Evolutionary conservation across 2,888 invertebrate genomes (phyloP), one percentile per base, ranked within the genome.

Genomic region (Yponomeuta plumbellus): DNA sequence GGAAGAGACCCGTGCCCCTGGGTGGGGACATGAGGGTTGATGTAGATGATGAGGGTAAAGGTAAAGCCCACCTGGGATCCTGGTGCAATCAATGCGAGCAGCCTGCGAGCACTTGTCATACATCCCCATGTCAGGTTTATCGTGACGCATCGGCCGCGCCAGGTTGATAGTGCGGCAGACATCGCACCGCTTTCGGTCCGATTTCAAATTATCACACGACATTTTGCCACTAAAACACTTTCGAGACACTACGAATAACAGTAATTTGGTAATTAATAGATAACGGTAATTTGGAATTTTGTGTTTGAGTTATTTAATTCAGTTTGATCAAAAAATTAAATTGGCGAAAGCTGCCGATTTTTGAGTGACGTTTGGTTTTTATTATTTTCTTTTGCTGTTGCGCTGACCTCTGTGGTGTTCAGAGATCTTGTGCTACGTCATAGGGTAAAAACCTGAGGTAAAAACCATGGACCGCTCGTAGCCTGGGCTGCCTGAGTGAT

Each of bases 111-210:
- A 88, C 75, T 88, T 89, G 11, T 88, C 86, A 67, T 86, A 84
- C 52, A 87, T 75, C 68, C 86, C 84, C 88, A 90, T 88, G 68
- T 88, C 80, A 1, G 88, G 87, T 61, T 88, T 88, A 0, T 81
- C 76, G 0, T 79, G 78, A 6, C 79, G 78, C 1, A 76, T 71
- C 21, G 81, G 77, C 61, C 84, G 85, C 0, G 90, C 90, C 68
- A 91, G 70, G 71, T 91, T 91, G 64, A 91, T 91, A 11, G 90
- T 91, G 4, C 88, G 84, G 68, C 63, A 63, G n/a, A 11, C 40
- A 2, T 40, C 44, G 64, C 58, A 67, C 67, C 66, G 62, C n/a
- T 76, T 70, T 22, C 81, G 80, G 13, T 77, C 76, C 11, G 75
- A 68, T 21, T 77, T 77, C 57, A 81, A 64, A 67, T 81, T 81